phyloP scores from a whole-genome alignment of 2,797 vertebrate genomes.

The Pteronotus mesoamericanus region DNA sequence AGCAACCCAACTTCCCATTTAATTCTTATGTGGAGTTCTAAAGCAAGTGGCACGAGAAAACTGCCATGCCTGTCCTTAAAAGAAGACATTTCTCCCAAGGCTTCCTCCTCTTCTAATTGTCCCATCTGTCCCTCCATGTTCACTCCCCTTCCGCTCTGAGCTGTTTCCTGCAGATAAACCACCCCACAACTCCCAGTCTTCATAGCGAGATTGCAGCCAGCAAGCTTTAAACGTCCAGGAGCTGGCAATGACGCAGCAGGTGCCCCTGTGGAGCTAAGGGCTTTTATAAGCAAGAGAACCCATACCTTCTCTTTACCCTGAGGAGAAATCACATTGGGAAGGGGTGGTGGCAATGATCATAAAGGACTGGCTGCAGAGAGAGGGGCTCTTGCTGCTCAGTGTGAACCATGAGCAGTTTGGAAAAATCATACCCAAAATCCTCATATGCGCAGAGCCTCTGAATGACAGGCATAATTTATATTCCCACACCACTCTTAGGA shows the following conservation, averaged over 20 bases:
- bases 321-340: background rate
- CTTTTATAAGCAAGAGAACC: conserved; percentile 35
- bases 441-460: background rate
- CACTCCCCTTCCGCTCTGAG: conserved; percentile 40
- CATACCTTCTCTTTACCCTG: background rate
- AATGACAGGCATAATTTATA: background rate
- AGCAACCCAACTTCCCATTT: background rate
- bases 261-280: background rate
- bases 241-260: conserved; percentile 30
- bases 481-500: background rate
- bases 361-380: background rate
- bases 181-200: conserved; percentile 44
- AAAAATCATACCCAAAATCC: background rate
- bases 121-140: conserved; percentile 37
- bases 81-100: conserved; percentile 43
- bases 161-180: conserved; percentile 72
- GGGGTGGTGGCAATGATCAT: background rate
- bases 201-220: conserved; percentile 7
- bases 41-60: conserved; percentile 7
- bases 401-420: background rate
- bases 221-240: background rate
- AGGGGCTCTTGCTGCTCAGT: background rate
- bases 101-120: conserved; percentile 46
- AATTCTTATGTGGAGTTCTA: background rate
- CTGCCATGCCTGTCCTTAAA: background rate